phyloP scores from a whole-genome alignment of 2,888 invertebrate genomes.

The Leuctra nigra region DNA sequence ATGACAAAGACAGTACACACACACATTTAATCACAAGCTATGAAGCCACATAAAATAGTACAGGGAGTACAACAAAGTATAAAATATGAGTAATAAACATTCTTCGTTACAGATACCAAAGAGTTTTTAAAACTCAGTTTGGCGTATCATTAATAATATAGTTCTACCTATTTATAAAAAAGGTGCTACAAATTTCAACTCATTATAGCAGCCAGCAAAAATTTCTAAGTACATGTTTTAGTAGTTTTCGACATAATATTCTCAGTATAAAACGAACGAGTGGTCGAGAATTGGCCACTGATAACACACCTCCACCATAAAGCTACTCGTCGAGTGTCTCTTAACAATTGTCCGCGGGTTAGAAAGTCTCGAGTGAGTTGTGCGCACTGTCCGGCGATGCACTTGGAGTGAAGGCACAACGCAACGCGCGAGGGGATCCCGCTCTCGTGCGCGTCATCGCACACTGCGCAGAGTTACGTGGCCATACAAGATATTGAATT shows the following conservation, averaged over 20 bases:
- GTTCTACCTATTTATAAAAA: background rate
- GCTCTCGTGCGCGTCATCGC: too few relatives aligned
- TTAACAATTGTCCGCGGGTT: too few relatives aligned
- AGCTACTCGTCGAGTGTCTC: too few relatives aligned
- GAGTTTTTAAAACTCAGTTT: background rate
- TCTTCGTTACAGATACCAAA: background rate
- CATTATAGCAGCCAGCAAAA: slow-evolving; percentile 1
- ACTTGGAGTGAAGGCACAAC: too few relatives aligned
- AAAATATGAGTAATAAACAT: slow-evolving; percentile 17
- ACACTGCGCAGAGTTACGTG: too few relatives aligned
- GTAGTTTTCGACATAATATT: background rate
- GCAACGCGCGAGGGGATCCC: too few relatives aligned
- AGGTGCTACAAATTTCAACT: background rate
- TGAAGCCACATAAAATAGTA: too few relatives aligned
- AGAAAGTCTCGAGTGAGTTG: too few relatives aligned
- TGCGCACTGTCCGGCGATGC: too few relatives aligned
- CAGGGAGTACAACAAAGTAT: slow-evolving; percentile 15
- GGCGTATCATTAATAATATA: background rate
- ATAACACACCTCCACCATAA: slow-evolving; percentile 15
- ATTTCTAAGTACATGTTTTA: slow-evolving; percentile 12
- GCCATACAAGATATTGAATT: too few relatives aligned
- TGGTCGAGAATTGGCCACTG: slow-evolving; percentile 11
- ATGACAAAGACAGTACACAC: background rate
- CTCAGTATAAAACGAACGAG: slow-evolving; percentile 16
- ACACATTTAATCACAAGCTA: slow-evolving; percentile 15